These are phyloP conservation scores for Hystrix brachyura DNA, from an alignment of 2,113 vertebrate genomes.

Conservation along the genomic window DNA sequence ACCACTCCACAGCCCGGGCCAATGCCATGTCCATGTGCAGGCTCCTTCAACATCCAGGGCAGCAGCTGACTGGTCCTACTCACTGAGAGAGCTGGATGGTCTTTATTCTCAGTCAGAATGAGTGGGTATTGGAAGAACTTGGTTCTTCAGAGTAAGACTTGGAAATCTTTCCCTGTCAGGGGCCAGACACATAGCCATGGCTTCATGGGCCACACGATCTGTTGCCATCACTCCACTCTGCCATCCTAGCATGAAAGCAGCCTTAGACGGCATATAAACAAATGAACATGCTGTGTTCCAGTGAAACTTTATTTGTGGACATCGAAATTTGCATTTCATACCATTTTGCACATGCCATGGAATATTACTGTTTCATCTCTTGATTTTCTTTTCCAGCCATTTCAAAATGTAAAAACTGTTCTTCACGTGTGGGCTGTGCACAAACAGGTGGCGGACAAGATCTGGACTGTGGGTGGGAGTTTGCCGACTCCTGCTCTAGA, in stretches of 20 bases:
- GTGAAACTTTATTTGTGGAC: background rate
- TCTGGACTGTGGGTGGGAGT: background rate
- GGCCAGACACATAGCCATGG: background rate
- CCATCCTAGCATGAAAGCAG: rapidly evolving
- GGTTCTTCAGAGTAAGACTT: background rate
- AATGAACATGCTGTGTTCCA: background rate
- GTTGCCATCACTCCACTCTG: background rate
- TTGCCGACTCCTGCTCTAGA: background rate
- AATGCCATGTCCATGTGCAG: background rate
- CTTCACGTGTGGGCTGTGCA: background rate
- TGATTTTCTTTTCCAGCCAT: background rate
- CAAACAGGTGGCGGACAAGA: background rate
- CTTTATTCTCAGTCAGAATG: background rate
- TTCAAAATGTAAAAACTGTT: background rate
- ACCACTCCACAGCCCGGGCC: no score
- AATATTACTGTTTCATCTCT: background rate
- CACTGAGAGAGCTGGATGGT: background rate
- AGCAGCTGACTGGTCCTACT: background rate
- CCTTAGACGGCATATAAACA: background rate
- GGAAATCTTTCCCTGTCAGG: background rate
- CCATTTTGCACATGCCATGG: background rate
- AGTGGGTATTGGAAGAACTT: background rate
- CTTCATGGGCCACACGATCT: no score
- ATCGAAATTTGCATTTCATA: constrained; percentile 5
- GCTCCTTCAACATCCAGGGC: background rate